A percentile compares a stretch with the other conserved stretches of the same genome.
Evolutionary conservation across 2,888 invertebrate species (phyloP).

Genomic region (Noctuana brunneofusca): DNA sequence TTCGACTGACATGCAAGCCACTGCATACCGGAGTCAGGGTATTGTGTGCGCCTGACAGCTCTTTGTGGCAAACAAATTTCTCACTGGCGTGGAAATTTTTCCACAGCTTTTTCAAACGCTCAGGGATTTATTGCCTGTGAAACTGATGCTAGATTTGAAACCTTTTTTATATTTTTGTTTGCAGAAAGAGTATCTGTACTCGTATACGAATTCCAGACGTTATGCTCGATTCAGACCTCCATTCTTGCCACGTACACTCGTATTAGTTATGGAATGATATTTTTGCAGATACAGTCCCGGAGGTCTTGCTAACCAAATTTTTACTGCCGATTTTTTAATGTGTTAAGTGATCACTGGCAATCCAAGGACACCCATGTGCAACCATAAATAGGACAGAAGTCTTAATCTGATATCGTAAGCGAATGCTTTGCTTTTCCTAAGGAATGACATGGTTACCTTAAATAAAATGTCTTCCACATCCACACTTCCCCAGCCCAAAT

Average conservation of each 20-base stretch:
- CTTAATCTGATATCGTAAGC: too few species aligned
- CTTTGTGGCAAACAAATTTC: conserved; percentile 17
- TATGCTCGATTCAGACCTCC: background rate
- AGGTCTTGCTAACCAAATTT: too few species aligned
- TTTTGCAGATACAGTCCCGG: too few species aligned
- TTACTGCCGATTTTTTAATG: too few species aligned
- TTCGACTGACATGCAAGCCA: conserved; percentile 17
- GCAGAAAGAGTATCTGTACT: background rate
- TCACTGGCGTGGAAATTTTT: conserved; percentile 16
- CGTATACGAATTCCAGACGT: background rate
- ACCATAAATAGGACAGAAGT: too few species aligned
- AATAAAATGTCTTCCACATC: too few species aligned
- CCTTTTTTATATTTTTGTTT: conserved; percentile 1
- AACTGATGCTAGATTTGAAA: conserved; percentile 8
- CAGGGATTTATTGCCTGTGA: conserved; percentile 16
- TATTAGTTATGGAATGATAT: too few species aligned
- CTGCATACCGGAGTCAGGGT: conserved; percentile 15
- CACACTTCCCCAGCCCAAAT: too few species aligned
- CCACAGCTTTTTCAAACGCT: conserved; percentile 17
- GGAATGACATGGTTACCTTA: too few species aligned
- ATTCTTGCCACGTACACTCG: background rate
- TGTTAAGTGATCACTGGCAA: too few species aligned
- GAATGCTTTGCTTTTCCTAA: too few species aligned
- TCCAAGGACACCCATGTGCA: too few species aligned
- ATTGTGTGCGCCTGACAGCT: conserved; percentile 29